Evolutionary conservation across 2,888 invertebrate species (phyloP).

Genomic region (Micoletzkya japonica): DNA sequence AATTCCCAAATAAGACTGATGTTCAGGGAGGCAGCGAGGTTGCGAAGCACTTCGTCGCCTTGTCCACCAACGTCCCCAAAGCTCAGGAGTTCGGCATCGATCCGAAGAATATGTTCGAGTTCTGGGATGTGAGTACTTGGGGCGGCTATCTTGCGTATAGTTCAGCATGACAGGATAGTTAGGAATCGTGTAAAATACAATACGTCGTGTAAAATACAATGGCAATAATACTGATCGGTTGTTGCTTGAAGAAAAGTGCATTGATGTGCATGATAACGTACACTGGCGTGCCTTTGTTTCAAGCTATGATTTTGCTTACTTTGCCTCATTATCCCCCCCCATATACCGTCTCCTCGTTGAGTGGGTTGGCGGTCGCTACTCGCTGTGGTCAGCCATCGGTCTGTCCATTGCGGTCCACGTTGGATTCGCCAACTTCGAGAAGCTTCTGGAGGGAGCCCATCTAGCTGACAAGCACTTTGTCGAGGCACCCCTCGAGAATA

Average conservation of each 20-base stretch:
- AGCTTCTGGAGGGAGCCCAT: conserved; percentile 85
- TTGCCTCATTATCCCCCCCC: too few species aligned
- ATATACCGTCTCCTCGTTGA: too few species aligned
- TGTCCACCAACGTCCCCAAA: conserved; percentile 89
- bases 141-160: too few species aligned
- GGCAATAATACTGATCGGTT: too few species aligned
- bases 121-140: conserved; percentile 81
- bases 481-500: conserved; percentile 82
- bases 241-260: too few species aligned
- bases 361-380: conserved; percentile 97
- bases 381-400: conserved; percentile 98
- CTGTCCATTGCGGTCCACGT: conserved; percentile 89
- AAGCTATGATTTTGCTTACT: too few species aligned
- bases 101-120: conserved; percentile 95
- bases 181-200: too few species aligned
- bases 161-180: too few species aligned
- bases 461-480: conserved; percentile 92
- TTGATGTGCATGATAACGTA: too few species aligned
- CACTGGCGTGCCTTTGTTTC: too few species aligned
- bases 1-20: neutral
- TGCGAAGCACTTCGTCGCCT: conserved; percentile 94
- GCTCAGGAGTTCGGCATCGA: conserved; percentile 98
- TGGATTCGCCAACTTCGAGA: conserved; percentile 84
- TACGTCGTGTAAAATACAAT: too few species aligned
- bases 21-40: conserved; percentile 70